phyloP scores from a whole-genome alignment of 2,113 vertebrate genomes.

The Numenius arquata region DNA sequence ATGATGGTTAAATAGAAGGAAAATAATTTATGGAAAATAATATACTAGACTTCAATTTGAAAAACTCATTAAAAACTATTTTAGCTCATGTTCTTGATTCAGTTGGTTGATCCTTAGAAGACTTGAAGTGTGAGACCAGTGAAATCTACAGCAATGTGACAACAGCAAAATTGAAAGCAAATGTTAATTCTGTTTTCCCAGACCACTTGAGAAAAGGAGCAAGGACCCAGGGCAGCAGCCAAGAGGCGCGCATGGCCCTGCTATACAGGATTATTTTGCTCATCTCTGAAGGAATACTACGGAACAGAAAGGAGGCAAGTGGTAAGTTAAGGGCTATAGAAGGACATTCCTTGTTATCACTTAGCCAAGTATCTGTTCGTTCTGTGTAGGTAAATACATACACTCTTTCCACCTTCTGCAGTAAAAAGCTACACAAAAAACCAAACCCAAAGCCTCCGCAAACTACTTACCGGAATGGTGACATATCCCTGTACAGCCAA shows the following conservation, averaged over 20 bases:
- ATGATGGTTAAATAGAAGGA: neutral
- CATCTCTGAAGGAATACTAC: neutral
- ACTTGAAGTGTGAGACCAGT: neutral
- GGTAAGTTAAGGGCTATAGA: neutral
- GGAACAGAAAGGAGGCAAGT: neutral
- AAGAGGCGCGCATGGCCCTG: neutral
- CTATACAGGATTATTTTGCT: neutral
- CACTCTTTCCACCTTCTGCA: neutral
- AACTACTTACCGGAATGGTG: neutral
- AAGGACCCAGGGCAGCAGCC: neutral
- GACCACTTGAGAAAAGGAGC: neutral
- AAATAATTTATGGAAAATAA: conserved; percentile 15
- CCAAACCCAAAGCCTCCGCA: neutral
- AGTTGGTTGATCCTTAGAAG: neutral
- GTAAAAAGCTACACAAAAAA: neutral
- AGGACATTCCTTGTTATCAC: neutral
- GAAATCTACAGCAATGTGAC: neutral
- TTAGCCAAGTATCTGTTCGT: neutral
- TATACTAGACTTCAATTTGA: neutral
- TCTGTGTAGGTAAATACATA: neutral
- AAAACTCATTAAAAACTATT: conserved; percentile 32
- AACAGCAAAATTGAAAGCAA: conserved; percentile 17
- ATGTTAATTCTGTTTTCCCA: neutral
- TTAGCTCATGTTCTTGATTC: neutral
- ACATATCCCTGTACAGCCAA: neutral